Percentiles rank a stretch among this genome's conserved stretches.
Evolutionary conservation across 2,797 vertebrate species (phyloP).

Genomic region (Gymnothorax javanicus): DNA sequence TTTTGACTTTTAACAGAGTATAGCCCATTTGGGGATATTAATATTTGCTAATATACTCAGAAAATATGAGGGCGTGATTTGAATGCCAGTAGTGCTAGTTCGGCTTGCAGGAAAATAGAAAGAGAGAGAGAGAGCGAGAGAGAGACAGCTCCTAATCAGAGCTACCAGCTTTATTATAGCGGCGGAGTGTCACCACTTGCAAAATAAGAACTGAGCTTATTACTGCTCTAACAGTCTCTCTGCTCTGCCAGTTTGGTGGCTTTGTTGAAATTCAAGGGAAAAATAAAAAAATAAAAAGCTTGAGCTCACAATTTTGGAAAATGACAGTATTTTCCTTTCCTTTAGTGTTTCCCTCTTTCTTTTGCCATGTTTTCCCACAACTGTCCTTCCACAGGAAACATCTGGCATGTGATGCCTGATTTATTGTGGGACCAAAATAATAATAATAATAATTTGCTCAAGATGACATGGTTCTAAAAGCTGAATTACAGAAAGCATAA

Average conservation of each 20-base stretch:
- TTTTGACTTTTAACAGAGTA: not conserved
- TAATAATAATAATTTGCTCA: constrained; percentile 41
- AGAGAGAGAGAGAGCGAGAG: not conserved
- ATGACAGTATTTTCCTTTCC: constrained; percentile 44
- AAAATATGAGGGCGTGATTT: not conserved
- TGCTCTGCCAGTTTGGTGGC: not conserved
- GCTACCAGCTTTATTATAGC: not conserved
- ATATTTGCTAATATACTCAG: not conserved
- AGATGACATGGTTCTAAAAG: not conserved
- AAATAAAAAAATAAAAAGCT: not conserved
- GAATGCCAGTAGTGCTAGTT: not conserved
- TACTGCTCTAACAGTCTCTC: not conserved
- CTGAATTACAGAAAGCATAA: not conserved
- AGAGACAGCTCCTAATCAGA: constrained; percentile 1
- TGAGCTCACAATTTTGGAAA: constrained; percentile 31
- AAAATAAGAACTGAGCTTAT: constrained; percentile 5
- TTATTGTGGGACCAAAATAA: constrained; percentile 54
- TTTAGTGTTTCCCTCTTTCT: constrained; percentile 13
- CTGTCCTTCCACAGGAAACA: constrained; percentile 65
- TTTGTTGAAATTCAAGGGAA: constrained; percentile 12
- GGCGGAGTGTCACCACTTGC: not conserved
- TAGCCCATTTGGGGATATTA: not conserved
- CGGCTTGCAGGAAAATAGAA: not conserved
- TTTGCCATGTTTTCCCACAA: constrained; percentile 56
- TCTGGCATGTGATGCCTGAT: constrained; percentile 70